Base-by-base conservation (phyloP, 2,113 vertebrate species). In the Chitala chitala region DNA sequence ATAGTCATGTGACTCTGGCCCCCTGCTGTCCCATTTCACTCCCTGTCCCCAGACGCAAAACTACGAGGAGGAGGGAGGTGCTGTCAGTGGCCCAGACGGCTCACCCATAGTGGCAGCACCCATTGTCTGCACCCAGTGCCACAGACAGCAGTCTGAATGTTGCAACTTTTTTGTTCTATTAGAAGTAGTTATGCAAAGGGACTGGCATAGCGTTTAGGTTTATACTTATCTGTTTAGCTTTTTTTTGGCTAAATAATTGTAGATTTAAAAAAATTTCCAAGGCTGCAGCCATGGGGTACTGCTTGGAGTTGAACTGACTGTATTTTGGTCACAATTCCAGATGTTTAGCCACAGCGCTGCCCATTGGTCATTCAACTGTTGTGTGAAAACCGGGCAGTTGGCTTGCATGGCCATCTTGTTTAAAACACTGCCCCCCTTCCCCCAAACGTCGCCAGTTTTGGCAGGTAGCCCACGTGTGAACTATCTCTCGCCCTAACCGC, bases 401-500 rank as follows among this genome's bases (percentile, higher is more conserved):
- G n/a, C n/a, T n/a, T n/a, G n/a, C n/a, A n/a, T n/a, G n/a, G n/a
- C n/a, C n/a, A n/a, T n/a, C n/a, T n/a, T n/a, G n/a, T n/a, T n/a
- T n/a, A n/a, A n/a, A n/a, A n/a, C n/a, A n/a, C n/a, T n/a, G 56
- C 8, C 24, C 24, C 56, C 56, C 29, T 22, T 22, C n/a, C 20
- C 9, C 1, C 20, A 4, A 6, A 22, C 8, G 54, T 9, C 3
- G n/a, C 8, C 24, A 13, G 24, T 7, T 26, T 12, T 8, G 17
- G 8, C 56, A 59, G 56, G 33, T n/a, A 20, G 61, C 5, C 20
- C 38, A 9, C 26, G 8, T 65, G 20, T 65, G n/a, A 65, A 44
- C 87, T 90, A 79, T 91, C 91, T 92, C 89, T 90, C 87, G 40
- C 91, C 90, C 75, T 48, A 88, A 89, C 87, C 91, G 89, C 93